Evolutionary conservation across 2,113 vertebrate genomes (phyloP).

Genomic region (Oryzias woworae): DNA sequence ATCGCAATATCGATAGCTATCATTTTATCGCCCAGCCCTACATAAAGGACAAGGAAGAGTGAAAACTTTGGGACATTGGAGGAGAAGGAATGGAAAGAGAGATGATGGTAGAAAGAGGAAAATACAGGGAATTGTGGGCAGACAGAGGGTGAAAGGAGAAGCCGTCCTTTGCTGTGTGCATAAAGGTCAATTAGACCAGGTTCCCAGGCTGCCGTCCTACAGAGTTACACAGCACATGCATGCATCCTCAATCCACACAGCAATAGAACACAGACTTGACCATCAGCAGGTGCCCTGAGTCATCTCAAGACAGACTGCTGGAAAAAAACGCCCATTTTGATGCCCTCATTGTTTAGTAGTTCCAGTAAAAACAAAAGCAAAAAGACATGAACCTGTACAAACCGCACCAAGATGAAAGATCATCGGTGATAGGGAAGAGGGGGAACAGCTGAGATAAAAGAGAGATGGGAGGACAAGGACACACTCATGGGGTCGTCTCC

Average conservation of each 20-base stretch:
- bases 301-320: too few relatives aligned
- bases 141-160: slow-evolving; percentile 19
- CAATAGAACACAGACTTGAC: slow-evolving; percentile 28
- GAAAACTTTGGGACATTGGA: too few relatives aligned
- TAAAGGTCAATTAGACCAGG: slow-evolving; percentile 65
- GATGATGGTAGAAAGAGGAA: slow-evolving; percentile 37
- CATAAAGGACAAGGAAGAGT: too few relatives aligned
- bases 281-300: slow-evolving; percentile 22
- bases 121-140: slow-evolving; percentile 21
- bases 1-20: too few relatives aligned
- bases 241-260: slow-evolving; percentile 22
- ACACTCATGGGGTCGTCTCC: slow-evolving; percentile 57
- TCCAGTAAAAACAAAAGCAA: background rate
- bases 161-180: slow-evolving; percentile 42
- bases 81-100: background rate
- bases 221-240: slow-evolving; percentile 26
- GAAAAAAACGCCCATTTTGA: too few relatives aligned
- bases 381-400: background rate
- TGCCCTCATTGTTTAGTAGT: too few relatives aligned
- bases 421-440: slow-evolving; percentile 24
- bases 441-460: slow-evolving; percentile 52
- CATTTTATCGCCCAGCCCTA: too few relatives aligned
- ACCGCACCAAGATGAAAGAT: slow-evolving; percentile 24
- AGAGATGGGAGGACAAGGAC: slow-evolving; percentile 53
- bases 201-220: slow-evolving; percentile 36